Base-by-base conservation (phyloP, 2,888 invertebrate genomes). In the Rhogogaster chlorosoma region DNA sequence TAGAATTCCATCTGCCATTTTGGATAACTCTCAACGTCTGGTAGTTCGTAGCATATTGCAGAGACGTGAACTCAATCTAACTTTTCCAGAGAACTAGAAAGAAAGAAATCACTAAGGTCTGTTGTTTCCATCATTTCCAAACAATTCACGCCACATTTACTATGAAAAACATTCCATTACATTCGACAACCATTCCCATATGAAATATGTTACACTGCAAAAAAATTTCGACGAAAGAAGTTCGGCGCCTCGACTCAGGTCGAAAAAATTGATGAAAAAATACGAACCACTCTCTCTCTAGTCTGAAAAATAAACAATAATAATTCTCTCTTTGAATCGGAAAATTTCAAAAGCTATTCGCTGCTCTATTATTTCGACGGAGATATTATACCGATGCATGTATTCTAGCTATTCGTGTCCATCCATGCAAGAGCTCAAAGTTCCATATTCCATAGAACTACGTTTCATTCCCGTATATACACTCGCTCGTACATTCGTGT, bases 21-120 rank as follows among this genome's bases (percentile, higher is more conserved):
- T 77, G 32, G 49, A 77, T 45, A 45, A 75, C 49, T 53, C 29
- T 38, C 38, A 12, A n/a, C 73, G 67, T 29, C 53, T 53, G n/a
- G 53, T n/a, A 18, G 42, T 12, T 29, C 12, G 71, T 42, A 38
- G 18, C 18, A 36, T 53, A 53, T 77, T 73, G 6, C 0, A 29
- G 32, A 49, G 5, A 49, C 29, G 42, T 42, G 49, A 53, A 77
- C 77, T 53, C 77, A 77, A 77, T 77, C 49, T 77, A 77, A 77
- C 49, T 77, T 77, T 29, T 2, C 29, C 45, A 9, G 5, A 53
- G 32, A 53, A 49, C 15, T 73, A 10, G 6, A n/a, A 18, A 1
- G 18, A 53, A 73, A 22, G 42, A 42, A 42, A 73, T 67, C 67
- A 67, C 32, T 32, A 32, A 12, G 4, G 4, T 67, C 18, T 67